Evolutionary conservation across 2,113 vertebrate species (phyloP).

Genomic region (Daboia siamensis): DNA sequence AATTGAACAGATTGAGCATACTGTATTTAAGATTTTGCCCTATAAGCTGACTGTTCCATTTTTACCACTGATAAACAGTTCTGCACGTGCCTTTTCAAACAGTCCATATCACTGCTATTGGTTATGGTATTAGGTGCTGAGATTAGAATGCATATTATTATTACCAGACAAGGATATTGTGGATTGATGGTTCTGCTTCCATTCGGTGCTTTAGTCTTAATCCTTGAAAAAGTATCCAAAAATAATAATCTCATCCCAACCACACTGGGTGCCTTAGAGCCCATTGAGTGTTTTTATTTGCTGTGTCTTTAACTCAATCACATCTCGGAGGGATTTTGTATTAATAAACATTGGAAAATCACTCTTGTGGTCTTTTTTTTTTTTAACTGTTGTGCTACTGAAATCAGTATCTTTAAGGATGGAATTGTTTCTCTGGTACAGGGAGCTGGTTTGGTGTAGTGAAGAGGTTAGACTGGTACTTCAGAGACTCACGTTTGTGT

Average conservation of each 20-base stretch:
- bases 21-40: background rate
- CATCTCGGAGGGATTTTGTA: slow-evolving; percentile 11
- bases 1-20: background rate
- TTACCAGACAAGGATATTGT: background rate
- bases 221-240: background rate
- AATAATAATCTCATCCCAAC: background rate
- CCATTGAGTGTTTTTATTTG: background rate
- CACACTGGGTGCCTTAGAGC: background rate
- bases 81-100: slow-evolving; percentile 28
- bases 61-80: background rate
- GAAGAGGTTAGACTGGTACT: background rate
- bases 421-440: background rate
- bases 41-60: background rate
- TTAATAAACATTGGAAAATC: slow-evolving; percentile 22
- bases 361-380: background rate
- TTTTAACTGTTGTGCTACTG: too few relatives aligned
- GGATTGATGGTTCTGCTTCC: slow-evolving; percentile 16
- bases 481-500: background rate
- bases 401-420: background rate
- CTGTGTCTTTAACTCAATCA: slow-evolving; percentile 17
- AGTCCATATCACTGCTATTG: background rate
- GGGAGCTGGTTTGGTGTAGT: background rate
- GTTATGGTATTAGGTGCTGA: slow-evolving; percentile 1
- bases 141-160: background rate
- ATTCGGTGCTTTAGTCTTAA: background rate